Base-by-base conservation (phyloP, 2,797 vertebrate species). In the Etheostoma nigrum region DNA sequence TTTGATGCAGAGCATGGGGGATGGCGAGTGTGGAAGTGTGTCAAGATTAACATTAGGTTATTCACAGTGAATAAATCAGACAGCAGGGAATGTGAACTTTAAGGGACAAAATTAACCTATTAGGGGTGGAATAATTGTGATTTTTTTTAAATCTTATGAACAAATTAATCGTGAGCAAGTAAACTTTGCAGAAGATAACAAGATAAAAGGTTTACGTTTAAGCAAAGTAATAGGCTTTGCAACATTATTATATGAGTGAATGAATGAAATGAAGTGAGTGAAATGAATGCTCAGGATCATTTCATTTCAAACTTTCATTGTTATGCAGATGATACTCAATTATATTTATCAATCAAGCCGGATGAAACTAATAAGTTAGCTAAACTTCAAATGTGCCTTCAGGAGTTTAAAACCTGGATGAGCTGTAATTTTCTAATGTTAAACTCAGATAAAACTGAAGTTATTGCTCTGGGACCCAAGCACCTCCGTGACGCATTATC, bases 41-140 rank as follows among this genome's bases (percentile, higher is more conserved):
- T 79, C 83, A 81, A 74, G 72, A 71, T 82, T 86, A 81, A 79
- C 62, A 81, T 61, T 54, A 8, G 61, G 51, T 47, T 58, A 16
- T 73, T 78, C 53, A 52, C 21, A 77, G 54, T 53, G n/a, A 14
- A 30, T 58, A 66, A 82, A 85, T 47, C 55, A 63, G 60, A 54
- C 25, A 13, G 52, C 44, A 45, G 67, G 64, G 36, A 79, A 71
- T 33, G 16, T 64, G 1, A 23, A 60, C 27, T 61, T 36, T 47
- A 23, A 53, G 12, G 10, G 4, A 64, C 44, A 44, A 44, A 16
- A 76, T 8, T 76, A 16, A 68, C 19, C 44, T 71, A 30, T 45
- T 55, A 64, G 33, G 0, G 19, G 15, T 51, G 27, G 15, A 21
- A 63, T 79, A 42, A 53, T 4, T 53, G 14, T 21, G 13, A 58